Evolutionary conservation across 2,888 invertebrate genomes (phyloP).

Genomic region (Axea sp.): DNA sequence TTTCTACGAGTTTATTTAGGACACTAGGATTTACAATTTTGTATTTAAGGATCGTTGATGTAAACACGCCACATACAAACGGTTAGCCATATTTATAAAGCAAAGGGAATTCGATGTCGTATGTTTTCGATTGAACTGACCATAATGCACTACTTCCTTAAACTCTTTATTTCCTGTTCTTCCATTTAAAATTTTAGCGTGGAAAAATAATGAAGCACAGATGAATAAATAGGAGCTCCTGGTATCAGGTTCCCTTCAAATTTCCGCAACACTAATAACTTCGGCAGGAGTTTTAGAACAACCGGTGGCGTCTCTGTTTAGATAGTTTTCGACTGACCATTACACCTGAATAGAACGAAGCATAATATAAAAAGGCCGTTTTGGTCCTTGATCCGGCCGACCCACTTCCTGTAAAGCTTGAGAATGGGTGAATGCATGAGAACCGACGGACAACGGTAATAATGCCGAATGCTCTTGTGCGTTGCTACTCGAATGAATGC

Average conservation of each 20-base stretch:
- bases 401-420: constrained; percentile 77
- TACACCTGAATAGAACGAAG: constrained; percentile 76
- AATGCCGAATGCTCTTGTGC: constrained; percentile 74
- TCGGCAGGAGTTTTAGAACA: constrained; percentile 33
- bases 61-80: constrained; percentile 68
- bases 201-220: constrained; percentile 42
- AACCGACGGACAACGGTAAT: constrained; percentile 74
- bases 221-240: constrained; percentile 43
- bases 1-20: constrained; percentile 77
- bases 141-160: constrained; percentile 25
- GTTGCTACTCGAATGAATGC: constrained; percentile 54
- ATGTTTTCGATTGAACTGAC: constrained; percentile 4
- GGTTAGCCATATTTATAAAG: constrained; percentile 22
- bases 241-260: constrained; percentile 43
- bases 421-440: constrained; percentile 68
- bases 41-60: constrained; percentile 76
- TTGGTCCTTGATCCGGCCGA: constrained; percentile 76
- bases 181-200: not conserved
- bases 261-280: constrained; percentile 58
- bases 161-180: constrained; percentile 21
- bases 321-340: constrained; percentile 78
- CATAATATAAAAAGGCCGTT: constrained; percentile 74
- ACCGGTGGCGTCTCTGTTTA: constrained; percentile 73
- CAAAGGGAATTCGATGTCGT: constrained; percentile 9
- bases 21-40: constrained; percentile 77